Evolutionary conservation across 1,140 invertebrate genomes (phyloP), one percentile per base, ranked within the genome.

Genomic region (Bombus affinis): DNA sequence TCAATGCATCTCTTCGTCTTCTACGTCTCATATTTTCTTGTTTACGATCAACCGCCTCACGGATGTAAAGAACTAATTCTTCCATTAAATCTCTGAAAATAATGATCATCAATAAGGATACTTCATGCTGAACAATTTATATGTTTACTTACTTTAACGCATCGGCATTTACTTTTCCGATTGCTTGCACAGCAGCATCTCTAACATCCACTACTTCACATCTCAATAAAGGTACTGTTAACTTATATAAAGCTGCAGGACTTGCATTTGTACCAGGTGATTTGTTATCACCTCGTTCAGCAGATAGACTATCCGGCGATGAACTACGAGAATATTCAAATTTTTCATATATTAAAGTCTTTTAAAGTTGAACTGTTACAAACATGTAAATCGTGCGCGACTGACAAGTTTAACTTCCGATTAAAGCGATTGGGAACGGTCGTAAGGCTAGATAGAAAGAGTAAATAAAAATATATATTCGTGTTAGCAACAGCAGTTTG

Each of bases 41-140:
- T 93, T 99, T 99, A 42, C 98, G 96, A 94, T 99, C 99, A n/a
- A 99, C 97, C 2, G 99, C 98, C 95, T 99, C 99, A 47, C 99
- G 97, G 76, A 99, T 97, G 86, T 98, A 97, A 5, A 97, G 96
- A 18, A 98, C 96, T 37, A 99, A 93, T 95, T 99, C 99, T 92
- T 99, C 99, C 96, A 99, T 98, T 65, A 99, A 95, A 95, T 99
- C 98, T 93, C 98, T 99, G 85, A 73, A 88, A 87, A 59, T 47
- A 42, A 79, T 1, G 59, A 71, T 53, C 0, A 44, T 68, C 62
- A 12, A 71, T 71, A 28, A 47, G 25, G 71, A 44, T 44, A 25
- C 39, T 15, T 2, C 9, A 32, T 0, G 28, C 5, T 25, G 0
- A 72, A 82, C 37, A 32, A 62, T 57, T 15, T 71, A 25, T 12